Percentiles rank a stretch among this genome's conserved stretches.
Evolutionary conservation across 1,140 invertebrate species (phyloP).

Genomic region (Apis dorsata): DNA sequence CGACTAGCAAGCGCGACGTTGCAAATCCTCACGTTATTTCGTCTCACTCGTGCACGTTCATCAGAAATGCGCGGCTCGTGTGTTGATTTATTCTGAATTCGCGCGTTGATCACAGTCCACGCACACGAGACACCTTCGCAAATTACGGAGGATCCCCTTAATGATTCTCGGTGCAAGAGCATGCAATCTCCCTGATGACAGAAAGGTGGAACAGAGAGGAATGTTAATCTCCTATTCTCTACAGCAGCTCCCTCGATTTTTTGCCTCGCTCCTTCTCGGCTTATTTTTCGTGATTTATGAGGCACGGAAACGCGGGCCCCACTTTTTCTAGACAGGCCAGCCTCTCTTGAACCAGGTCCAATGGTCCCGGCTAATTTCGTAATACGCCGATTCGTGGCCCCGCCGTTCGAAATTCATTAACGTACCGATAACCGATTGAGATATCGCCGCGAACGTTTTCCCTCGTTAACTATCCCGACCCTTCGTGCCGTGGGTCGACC

Average conservation of each 20-base stretch:
- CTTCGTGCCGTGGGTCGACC: slow-evolving; percentile 36
- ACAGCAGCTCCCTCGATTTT: slow-evolving; percentile 35
- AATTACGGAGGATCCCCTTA: slow-evolving; percentile 41
- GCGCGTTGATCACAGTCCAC: slow-evolving; percentile 14
- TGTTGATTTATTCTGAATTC: slow-evolving; percentile 21
- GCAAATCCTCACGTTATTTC: not conserved
- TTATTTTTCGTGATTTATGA: slow-evolving; percentile 76
- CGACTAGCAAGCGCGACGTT: not conserved
- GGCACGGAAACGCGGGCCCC: slow-evolving; percentile 62
- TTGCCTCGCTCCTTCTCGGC: slow-evolving; percentile 25
- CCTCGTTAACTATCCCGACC: slow-evolving; percentile 42
- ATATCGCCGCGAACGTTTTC: slow-evolving; percentile 56
- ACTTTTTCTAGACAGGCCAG: slow-evolving; percentile 62
- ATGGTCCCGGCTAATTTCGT: slow-evolving; percentile 71
- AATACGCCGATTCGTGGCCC: slow-evolving; percentile 61
- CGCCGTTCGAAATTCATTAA: slow-evolving; percentile 72
- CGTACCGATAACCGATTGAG: slow-evolving; percentile 70
- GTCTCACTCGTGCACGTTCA: not conserved
- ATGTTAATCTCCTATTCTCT: slow-evolving; percentile 59
- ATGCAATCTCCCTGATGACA: slow-evolving; percentile 20
- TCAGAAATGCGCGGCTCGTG: slow-evolving; percentile 1
- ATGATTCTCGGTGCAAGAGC: slow-evolving; percentile 38
- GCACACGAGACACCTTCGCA: slow-evolving; percentile 39
- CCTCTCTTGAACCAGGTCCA: slow-evolving; percentile 46
- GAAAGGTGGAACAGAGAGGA: slow-evolving; percentile 38